Evolutionary conservation across 2,888 invertebrate species (phyloP).

Genomic region (Hedya salicella): DNA sequence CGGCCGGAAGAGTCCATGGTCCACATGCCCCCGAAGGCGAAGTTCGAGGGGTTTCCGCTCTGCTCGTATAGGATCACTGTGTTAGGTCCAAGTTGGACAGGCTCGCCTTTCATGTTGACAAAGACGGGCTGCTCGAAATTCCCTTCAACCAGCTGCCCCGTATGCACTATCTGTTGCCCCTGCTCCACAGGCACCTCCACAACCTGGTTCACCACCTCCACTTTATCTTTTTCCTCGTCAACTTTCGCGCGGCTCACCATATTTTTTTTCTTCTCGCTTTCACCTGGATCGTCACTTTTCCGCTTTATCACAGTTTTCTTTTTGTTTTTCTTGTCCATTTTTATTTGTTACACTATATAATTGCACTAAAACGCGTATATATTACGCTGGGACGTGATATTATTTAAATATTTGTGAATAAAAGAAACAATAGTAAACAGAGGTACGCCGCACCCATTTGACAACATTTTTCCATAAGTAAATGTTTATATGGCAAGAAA

Average conservation of each 20-base stretch:
- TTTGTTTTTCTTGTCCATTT: constrained; percentile 83
- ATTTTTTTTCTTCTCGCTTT: constrained; percentile 76
- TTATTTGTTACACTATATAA: constrained; percentile 56
- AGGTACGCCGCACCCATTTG: constrained; percentile 63
- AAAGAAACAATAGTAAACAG: constrained; percentile 46
- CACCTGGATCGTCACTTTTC: constrained; percentile 75
- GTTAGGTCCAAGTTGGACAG: constrained; percentile 79
- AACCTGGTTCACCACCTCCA: constrained; percentile 75
- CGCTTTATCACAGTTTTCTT: constrained; percentile 81
- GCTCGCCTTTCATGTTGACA: constrained; percentile 82
- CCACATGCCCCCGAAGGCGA: constrained; percentile 82
- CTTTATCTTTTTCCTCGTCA: constrained; percentile 74
- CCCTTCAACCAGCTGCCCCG: constrained; percentile 78
- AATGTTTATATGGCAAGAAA: constrained; percentile 32
- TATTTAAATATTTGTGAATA: constrained; percentile 48
- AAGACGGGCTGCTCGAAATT: constrained; percentile 82
- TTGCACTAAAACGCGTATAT: constrained; percentile 54
- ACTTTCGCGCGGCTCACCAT: constrained; percentile 69
- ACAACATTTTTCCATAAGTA: constrained; percentile 58
- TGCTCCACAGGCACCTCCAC: constrained; percentile 80
- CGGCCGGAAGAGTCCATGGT: constrained; percentile 80
- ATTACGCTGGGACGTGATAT: constrained; percentile 47
- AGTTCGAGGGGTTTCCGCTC: constrained; percentile 78
- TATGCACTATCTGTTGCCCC: constrained; percentile 78
- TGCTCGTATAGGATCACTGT: constrained; percentile 82